Percentiles rank a stretch among this genome's conserved stretches.
Conservation (phyloP, 1,140 invertebrate species). For the Adoxophyes honmai region DNA sequence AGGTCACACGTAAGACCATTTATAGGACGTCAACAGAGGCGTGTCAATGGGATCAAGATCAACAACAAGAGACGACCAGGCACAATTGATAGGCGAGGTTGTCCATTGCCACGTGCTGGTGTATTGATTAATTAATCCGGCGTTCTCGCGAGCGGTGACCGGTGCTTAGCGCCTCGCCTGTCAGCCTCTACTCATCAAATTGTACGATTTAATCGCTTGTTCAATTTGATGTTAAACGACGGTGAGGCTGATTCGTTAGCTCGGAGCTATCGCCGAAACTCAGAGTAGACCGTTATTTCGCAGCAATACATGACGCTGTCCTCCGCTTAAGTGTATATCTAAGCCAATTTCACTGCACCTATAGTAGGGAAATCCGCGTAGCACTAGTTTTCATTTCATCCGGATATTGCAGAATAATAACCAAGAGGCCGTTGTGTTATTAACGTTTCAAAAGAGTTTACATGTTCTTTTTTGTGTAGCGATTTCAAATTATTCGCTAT, state of each 20-base stretch:
- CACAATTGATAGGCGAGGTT: constrained; percentile 2
- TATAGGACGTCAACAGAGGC: constrained; percentile 3
- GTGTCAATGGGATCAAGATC: constrained; percentile 27
- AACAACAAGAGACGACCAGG: constrained; percentile 2
- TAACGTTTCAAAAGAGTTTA: too few relatives aligned
- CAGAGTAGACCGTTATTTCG: background rate
- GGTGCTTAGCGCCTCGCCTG: background rate
- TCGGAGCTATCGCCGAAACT: background rate
- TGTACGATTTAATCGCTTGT: constrained; percentile 8
- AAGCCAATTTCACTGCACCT: background rate
- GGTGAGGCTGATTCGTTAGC: background rate
- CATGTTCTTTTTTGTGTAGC: too few relatives aligned
- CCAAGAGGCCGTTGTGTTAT: too few relatives aligned
- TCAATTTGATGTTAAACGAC: background rate
- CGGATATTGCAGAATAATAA: too few relatives aligned
- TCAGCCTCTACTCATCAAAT: constrained; percentile 6
- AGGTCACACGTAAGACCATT: too few relatives aligned
- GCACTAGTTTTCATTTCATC: too few relatives aligned
- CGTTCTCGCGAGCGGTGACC: background rate
- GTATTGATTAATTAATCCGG: constrained; percentile 10
- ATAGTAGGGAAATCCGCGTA: too few relatives aligned
- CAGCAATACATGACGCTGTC: background rate
- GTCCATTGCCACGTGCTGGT: constrained; percentile 2
- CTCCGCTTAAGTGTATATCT: background rate
- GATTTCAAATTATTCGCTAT: too few relatives aligned